A percentile compares a stretch with the other conserved stretches of the same genome.
Evolutionary conservation across 2,888 invertebrate species (phyloP).

Genomic region (Volucella inanis): DNA sequence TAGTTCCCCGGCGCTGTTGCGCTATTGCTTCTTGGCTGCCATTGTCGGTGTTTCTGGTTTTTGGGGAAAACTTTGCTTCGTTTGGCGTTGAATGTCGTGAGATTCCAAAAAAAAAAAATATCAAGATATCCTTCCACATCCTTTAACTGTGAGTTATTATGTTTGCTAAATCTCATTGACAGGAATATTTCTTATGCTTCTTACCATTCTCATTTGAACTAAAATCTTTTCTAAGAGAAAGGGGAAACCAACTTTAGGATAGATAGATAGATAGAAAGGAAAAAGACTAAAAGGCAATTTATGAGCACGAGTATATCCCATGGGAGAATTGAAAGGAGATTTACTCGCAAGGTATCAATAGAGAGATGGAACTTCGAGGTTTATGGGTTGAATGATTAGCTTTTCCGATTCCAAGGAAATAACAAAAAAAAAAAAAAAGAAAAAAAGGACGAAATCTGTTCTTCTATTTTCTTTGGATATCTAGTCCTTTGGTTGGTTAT

Average conservation of each 20-base stretch:
- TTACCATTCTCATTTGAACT: neutral
- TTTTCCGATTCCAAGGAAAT: neutral
- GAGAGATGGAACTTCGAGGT: slow-evolving; percentile 31
- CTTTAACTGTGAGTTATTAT: slow-evolving; percentile 69
- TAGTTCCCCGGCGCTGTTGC: neutral
- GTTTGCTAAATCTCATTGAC: slow-evolving; percentile 69
- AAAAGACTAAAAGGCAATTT: slow-evolving; percentile 57
- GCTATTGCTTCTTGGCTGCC: neutral
- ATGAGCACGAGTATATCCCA: slow-evolving; percentile 53
- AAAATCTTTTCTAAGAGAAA: neutral
- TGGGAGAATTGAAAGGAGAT: slow-evolving; percentile 53
- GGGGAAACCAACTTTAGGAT: neutral
- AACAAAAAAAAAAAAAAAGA: too few relatives aligned
- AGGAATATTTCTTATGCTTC: slow-evolving; percentile 39
- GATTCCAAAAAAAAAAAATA: slow-evolving; percentile 18
- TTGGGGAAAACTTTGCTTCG: neutral
- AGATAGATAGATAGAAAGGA: slow-evolving; percentile 1
- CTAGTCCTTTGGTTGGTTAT: neutral
- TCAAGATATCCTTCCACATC: slow-evolving; percentile 61
- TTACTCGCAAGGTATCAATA: slow-evolving; percentile 46
- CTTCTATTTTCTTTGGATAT: neutral
- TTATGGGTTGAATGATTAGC: slow-evolving; percentile 57
- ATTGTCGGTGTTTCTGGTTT: neutral
- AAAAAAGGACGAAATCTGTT: neutral
- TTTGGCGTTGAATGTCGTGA: slow-evolving; percentile 9